A percentile compares a stretch with the other conserved stretches of the same genome.
Evolutionary conservation across 2,888 invertebrate species (phyloP).

Genomic region (Stictocephala bisonia): DNA sequence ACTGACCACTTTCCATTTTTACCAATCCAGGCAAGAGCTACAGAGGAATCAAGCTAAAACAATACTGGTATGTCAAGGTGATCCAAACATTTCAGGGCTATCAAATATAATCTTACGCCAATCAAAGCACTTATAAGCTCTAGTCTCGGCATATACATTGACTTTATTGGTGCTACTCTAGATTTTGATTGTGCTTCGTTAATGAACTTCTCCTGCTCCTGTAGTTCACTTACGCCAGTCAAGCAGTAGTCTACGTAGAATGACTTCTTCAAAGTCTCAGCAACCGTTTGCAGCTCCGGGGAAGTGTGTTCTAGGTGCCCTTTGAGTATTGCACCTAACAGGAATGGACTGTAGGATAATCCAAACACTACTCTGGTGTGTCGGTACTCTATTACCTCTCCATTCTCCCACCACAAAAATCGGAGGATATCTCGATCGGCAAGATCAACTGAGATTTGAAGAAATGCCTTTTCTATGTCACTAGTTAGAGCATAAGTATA

Average conservation of each 20-base stretch:
- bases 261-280: background rate
- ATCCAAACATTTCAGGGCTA: too few species aligned
- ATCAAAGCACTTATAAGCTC: constrained; percentile 61
- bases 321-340: background rate
- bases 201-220: background rate
- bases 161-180: constrained; percentile 56
- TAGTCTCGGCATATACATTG: constrained; percentile 58
- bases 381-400: constrained; percentile 20
- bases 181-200: constrained; percentile 52
- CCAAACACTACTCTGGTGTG: constrained; percentile 37
- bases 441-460: constrained; percentile 49
- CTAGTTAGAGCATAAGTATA: constrained; percentile 52
- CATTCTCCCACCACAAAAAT: constrained; percentile 37
- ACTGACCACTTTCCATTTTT: constrained; percentile 54
- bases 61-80: too few species aligned
- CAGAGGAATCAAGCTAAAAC: too few species aligned
- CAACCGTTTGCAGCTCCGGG: background rate
- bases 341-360: background rate
- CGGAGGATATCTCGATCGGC: constrained; percentile 26
- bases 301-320: background rate
- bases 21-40: too few species aligned
- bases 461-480: constrained; percentile 54
- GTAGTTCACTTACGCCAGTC: constrained; percentile 11
- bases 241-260: constrained; percentile 46
- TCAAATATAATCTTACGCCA: too few species aligned